Base-by-base conservation (phyloP, 2,113 vertebrate species). In the Leucopsar rothschildi region DNA sequence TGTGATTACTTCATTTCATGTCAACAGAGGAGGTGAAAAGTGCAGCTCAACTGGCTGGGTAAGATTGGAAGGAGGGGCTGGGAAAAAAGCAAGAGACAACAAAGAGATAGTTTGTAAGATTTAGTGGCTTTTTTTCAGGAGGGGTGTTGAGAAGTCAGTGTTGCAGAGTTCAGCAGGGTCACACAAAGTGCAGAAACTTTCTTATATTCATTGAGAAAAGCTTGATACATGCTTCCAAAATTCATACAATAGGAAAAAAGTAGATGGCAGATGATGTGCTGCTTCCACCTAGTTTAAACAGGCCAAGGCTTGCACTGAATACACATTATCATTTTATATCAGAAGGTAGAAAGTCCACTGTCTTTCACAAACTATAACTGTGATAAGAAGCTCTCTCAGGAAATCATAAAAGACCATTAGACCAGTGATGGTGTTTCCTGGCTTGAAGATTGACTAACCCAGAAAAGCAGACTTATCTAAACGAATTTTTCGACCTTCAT, bases 131-230 rank as follows among this genome's bases (percentile, higher is more conserved):
- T 98, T 80, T 94, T 99, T 97, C 98, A 96, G 95, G 95, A 97
- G 97, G 97, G 97, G 98, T 97, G 98, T 97, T 96, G 98, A 97
- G 97, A 93, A 98, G 97, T 88, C 98, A 98, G 97, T 96, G 97
- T 97, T 97, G 96, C 97, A 92, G 95, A 98, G 98, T 98, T 99
- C 98, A 98, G 95, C 85, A 96, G 93, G 99, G 99, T 99, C 98
- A 99, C 92, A 90, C 78, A 98, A 97, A 99, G 99, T 99, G 98
- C 98, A 98, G 95, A 94, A 94, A 97, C 93, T 91, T 97, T 96
- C 94, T 97, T 82, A 52, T 92, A 88, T 93, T 97, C 90, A 73
- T 84, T 79, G 80, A 93, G 92, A 80, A 92, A 93, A 94, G 66
- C 82, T 76, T 31, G 53, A 92, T 53, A 12, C 14, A 4, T 50